Evolutionary conservation across 2,888 invertebrate genomes (phyloP).

Genomic region (Agrotis puta): DNA sequence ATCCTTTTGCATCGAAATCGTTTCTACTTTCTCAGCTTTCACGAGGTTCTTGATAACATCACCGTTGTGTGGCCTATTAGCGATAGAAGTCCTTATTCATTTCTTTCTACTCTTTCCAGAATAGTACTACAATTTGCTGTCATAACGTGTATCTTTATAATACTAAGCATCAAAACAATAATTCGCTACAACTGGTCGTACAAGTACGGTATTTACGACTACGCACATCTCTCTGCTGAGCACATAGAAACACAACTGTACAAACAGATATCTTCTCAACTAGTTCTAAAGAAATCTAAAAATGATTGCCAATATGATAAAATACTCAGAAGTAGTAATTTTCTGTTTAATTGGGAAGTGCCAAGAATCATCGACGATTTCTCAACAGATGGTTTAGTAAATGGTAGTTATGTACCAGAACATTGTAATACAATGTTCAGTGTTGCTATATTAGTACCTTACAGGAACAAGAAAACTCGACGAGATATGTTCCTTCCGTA

Average conservation of each 20-base stretch:
- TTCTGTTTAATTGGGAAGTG: slow-evolving; percentile 71
- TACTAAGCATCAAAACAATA: no score
- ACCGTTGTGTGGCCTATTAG: no score
- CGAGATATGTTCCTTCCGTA: slow-evolving; percentile 95
- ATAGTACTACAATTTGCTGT: no score
- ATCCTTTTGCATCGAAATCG: no score
- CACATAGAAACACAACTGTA: slow-evolving; percentile 2
- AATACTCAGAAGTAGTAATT: slow-evolving; percentile 72
- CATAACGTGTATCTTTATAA: no score
- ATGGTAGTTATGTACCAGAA: slow-evolving; percentile 80
- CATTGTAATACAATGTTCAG: slow-evolving; percentile 89
- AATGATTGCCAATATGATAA: slow-evolving; percentile 80
- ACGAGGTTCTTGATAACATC: no score
- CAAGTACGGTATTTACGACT: no score
- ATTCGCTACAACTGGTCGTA: no score
- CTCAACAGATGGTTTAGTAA: slow-evolving; percentile 73
- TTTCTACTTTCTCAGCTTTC: no score
- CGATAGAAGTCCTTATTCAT: no score
- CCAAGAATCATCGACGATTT: slow-evolving; percentile 73
- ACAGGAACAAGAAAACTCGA: slow-evolving; percentile 94
- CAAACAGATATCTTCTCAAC: slow-evolving; percentile 62
- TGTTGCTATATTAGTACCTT: slow-evolving; percentile 95
- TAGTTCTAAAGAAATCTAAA: slow-evolving; percentile 67
- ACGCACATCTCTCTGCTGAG: no score
- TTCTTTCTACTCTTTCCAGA: no score